Evolutionary conservation across 2,113 vertebrate genomes (phyloP), one percentile per base, ranked within the genome.

Genomic region (Blennius ocellaris): DNA sequence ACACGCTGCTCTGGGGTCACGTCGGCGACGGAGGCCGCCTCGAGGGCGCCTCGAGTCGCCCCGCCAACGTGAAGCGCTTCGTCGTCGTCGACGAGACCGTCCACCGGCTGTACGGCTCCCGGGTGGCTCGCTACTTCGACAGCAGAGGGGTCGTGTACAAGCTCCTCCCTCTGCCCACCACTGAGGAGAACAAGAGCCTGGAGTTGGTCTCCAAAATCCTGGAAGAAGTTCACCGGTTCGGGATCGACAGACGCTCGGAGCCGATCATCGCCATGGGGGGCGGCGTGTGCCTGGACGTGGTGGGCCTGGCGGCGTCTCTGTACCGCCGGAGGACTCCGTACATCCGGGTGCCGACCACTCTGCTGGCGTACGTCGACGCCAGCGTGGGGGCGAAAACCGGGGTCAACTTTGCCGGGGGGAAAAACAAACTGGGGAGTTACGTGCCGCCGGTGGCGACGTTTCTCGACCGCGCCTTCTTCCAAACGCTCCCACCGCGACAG

Each of bases 351-450:
- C 94, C 94, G 6, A 95, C 93, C 11, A 95, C 94, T 3, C 87
- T 95, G 17, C 84, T 95, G 37, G 90, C 93, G 0, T 95, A 95
- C 0, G 86, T 94, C 0, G 93, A 95, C 0, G 94, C 93, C 72
- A 95, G 94, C 0, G 92, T 94, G 5, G 94, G 94, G 17, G 94
- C 94, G 0, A 95, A 95, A 80, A 94, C 89, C 0, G 94, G 94
- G 3, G 94, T 95, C 45, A 95, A 95, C 69, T 95, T 95, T 10
- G 86, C 91, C 5, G 91, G 94, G 15, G 93, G 94, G n/a, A 95
- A 95, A 75, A 95, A 95, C 82, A 95, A 95, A 83, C 85, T 95
- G 0, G 94, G 94, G 9, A 91, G 88, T 36, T 95, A 95, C 66
- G 87, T 93, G 0, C 94, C 94, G 0, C 94, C 94, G 0, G 88